These are phyloP conservation scores for Mythimna loreyi DNA, from an alignment of 2,888 invertebrate genomes.

Conservation along the genomic window DNA sequence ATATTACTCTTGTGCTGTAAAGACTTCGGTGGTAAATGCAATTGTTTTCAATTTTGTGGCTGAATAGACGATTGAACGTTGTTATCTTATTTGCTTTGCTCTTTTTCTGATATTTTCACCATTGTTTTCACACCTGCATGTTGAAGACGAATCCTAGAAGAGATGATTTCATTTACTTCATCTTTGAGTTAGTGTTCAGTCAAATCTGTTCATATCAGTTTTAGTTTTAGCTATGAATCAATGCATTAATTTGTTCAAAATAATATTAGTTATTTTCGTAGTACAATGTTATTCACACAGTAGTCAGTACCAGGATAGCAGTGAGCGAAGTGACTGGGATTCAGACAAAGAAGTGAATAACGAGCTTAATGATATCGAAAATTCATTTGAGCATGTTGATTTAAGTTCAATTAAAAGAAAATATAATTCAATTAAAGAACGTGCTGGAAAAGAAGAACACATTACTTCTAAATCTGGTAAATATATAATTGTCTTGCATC, in stretches of 20 bases:
- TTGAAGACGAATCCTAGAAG: constrained; percentile 14
- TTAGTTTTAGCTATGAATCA: constrained; percentile 22
- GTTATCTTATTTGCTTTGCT: constrained; percentile 30
- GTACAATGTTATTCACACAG: constrained; percentile 9
- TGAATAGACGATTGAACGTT: constrained; percentile 46
- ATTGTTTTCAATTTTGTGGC: constrained; percentile 50
- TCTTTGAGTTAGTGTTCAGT: constrained; percentile 5
- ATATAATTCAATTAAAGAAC: constrained; percentile 10
- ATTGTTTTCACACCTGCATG: constrained; percentile 58
- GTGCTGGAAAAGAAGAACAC: neutral
- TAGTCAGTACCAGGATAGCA: constrained; percentile 1
- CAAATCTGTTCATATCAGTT: neutral
- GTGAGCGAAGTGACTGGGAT: constrained; percentile 7
- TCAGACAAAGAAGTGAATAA: constrained; percentile 36
- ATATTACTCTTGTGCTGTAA: neutral
- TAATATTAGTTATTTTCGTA: constrained; percentile 14
- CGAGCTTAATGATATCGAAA: neutral
- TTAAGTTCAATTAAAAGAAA: neutral
- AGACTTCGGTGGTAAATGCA: neutral
- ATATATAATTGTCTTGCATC: neutral
- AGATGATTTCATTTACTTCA: constrained; percentile 7
- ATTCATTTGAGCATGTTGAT: neutral
- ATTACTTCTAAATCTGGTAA: constrained; percentile 23
- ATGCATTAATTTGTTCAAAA: neutral
- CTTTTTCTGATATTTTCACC: constrained; percentile 31